Conservation (phyloP, 1,140 invertebrate genomes). For the Neodiprion fabricii region DNA sequence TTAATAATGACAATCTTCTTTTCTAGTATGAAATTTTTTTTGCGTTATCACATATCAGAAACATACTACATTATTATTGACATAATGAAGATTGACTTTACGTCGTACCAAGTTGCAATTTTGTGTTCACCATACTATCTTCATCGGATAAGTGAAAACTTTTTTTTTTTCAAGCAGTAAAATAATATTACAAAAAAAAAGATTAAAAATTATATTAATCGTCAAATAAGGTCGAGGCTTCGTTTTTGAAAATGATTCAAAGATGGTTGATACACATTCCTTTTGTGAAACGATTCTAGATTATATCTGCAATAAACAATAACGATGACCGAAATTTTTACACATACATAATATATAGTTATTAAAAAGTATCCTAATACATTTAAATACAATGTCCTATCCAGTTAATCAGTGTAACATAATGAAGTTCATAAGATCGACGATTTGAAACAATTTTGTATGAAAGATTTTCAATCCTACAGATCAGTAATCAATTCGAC, state of each 20-base stretch:
- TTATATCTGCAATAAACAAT: not conserved
- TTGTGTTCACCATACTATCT: not conserved
- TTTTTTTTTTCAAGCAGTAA: not conserved
- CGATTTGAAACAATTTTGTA: too few species aligned
- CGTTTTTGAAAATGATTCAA: conserved; percentile 1
- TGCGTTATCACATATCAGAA: conserved; percentile 1
- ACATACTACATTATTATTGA: not conserved
- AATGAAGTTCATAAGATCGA: too few species aligned
- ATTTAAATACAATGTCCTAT: too few species aligned
- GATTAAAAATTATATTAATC: not conserved
- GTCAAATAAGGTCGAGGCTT: not conserved
- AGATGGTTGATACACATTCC: conserved; percentile 5
- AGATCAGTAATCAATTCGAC: too few species aligned
- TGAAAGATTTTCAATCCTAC: too few species aligned
- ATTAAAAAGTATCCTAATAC: too few species aligned
- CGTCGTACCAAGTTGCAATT: too few species aligned
- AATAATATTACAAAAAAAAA: not conserved
- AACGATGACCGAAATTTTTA: not conserved
- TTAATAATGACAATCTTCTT: too few species aligned
- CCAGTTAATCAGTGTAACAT: too few species aligned
- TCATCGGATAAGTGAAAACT: not conserved
- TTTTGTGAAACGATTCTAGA: not conserved
- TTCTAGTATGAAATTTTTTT: not conserved
- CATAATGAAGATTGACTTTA: not conserved
- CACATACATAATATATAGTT: too few species aligned